Conservation (phyloP, 2,797 vertebrate species). For the Lutjanus campechanus region DNA sequence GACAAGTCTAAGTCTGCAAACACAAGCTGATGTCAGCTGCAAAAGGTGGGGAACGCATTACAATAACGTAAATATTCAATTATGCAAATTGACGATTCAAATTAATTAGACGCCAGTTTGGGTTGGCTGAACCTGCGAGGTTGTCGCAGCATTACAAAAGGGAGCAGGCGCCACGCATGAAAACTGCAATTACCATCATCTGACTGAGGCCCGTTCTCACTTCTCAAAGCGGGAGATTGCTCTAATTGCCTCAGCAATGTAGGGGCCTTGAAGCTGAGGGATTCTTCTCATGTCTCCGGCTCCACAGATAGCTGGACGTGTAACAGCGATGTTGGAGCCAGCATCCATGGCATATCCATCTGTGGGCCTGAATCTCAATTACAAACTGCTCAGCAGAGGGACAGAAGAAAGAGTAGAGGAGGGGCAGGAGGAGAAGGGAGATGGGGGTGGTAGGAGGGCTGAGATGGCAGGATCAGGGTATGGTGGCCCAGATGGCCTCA, state of each 20-base stretch:
- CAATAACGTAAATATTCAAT: conserved; percentile 76
- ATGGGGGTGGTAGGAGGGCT: neutral
- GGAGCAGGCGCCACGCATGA: conserved; percentile 35
- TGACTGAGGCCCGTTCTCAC: conserved; percentile 38
- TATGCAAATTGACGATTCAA: conserved; percentile 76
- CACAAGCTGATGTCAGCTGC: conserved; percentile 64
- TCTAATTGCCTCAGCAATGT: conserved; percentile 70
- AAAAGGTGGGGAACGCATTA: conserved; percentile 55
- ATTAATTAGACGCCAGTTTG: conserved; percentile 77
- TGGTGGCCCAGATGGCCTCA: conserved; percentile 5
- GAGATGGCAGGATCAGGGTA: neutral
- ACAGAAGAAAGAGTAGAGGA: conserved; percentile 10
- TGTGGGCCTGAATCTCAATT: conserved; percentile 72
- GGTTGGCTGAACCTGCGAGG: conserved; percentile 69
- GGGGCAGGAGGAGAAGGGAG: neutral
- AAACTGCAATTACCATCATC: conserved; percentile 69
- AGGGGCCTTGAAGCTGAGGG: conserved; percentile 43
- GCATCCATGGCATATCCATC: conserved; percentile 66
- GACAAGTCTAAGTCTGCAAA: conserved; percentile 54
- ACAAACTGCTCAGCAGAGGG: conserved; percentile 45
- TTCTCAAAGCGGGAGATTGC: conserved; percentile 51
- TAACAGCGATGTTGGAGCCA: conserved; percentile 53
- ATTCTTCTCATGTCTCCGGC: conserved; percentile 59
- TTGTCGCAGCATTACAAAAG: conserved; percentile 60
- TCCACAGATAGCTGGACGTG: conserved; percentile 60